These are phyloP conservation scores for Trachymyrmex septentrionalis DNA, from an alignment of 1,140 invertebrate species.

Conservation along the genomic window DNA sequence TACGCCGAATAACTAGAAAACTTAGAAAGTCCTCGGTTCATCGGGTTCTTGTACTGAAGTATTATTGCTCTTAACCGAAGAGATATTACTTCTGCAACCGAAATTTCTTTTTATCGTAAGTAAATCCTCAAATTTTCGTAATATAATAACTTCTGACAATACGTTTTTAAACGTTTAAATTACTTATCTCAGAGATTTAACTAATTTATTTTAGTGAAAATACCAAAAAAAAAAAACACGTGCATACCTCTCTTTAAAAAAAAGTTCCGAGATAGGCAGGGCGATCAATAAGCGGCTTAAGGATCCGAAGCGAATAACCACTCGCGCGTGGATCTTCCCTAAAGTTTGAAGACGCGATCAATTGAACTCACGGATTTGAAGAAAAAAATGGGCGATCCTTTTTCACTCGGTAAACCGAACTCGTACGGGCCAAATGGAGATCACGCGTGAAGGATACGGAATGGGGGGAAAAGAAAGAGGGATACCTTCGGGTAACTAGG, in stretches of 20 bases:
- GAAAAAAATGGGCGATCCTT: constrained; percentile 42
- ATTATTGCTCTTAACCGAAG: constrained; percentile 26
- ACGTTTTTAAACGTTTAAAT: neutral
- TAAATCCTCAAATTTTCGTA: constrained; percentile 10
- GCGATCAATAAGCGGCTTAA: constrained; percentile 24
- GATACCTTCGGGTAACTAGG: constrained; percentile 53
- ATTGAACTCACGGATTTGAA: constrained; percentile 36
- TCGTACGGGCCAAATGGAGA: constrained; percentile 42
- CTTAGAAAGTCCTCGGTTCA: constrained; percentile 37
- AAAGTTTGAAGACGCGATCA: constrained; percentile 25
- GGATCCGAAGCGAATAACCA: constrained; percentile 35
- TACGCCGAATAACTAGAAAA: constrained; percentile 52
- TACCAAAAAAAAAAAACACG: neutral
- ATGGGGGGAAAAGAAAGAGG: neutral
- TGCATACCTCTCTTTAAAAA: neutral
- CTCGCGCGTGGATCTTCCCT: neutral
- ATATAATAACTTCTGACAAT: neutral
- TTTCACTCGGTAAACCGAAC: constrained; percentile 39
- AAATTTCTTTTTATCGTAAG: neutral
- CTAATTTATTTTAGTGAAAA: neutral
- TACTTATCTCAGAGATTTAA: neutral
- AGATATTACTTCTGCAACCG: neutral
- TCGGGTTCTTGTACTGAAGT: neutral
- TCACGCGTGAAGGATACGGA: neutral
- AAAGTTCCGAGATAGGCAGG: constrained; percentile 11